phyloP scores from a whole-genome alignment of 2,888 invertebrate genomes.

The Eutolmus rufibarbis region DNA sequence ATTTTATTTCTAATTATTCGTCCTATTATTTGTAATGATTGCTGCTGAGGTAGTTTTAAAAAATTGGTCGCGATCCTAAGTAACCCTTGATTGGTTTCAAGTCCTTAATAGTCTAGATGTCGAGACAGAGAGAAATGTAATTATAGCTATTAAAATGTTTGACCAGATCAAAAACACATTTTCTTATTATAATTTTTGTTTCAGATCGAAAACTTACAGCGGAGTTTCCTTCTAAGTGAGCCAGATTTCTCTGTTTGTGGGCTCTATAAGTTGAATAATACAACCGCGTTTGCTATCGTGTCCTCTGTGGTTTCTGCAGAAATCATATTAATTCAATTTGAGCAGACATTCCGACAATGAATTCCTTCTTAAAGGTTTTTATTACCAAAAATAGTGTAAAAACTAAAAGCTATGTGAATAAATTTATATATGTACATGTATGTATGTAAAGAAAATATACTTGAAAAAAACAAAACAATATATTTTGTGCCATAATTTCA shows the following conservation, averaged over 20 bases:
- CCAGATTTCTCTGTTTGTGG: background rate
- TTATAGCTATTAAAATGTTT: background rate
- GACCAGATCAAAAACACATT: background rate
- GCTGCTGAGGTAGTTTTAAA: background rate
- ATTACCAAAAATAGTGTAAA: too few species aligned
- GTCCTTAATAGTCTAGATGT: background rate
- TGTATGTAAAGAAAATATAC: too few species aligned
- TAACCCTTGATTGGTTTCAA: background rate
- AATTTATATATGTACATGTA: too few species aligned
- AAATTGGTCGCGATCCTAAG: background rate
- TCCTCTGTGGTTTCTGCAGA: background rate
- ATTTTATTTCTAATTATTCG: background rate
- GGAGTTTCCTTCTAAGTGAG: background rate
- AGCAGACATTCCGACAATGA: background rate
- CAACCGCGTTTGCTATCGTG: background rate
- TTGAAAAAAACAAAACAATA: too few species aligned
- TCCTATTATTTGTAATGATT: background rate
- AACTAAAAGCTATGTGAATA: too few species aligned
- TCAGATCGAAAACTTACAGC: background rate
- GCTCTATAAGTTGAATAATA: background rate
- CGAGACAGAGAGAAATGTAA: background rate
- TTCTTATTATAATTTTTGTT: background rate
- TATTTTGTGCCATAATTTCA: too few species aligned
- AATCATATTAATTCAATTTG: background rate
- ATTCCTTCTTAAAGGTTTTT: too few species aligned